Base-by-base conservation (phyloP, 2,797 vertebrate species). In the Argyrosomus regius region DNA sequence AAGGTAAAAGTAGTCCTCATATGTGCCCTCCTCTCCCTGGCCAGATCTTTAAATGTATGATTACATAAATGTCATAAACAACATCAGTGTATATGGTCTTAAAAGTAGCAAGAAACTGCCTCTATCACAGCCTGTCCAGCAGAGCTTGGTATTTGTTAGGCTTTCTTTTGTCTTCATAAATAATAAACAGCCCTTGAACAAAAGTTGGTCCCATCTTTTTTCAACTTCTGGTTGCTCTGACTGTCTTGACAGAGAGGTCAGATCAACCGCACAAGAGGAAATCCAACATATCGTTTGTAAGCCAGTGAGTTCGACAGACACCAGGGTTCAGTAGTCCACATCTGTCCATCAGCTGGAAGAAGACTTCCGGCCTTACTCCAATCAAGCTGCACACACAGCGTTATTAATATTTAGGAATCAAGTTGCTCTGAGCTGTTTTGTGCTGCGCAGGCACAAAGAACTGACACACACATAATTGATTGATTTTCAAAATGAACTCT, bases 371-470 rank as follows among this genome's bases (percentile, higher is more conserved):
- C 66, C 8, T 65, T 35, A 50, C 57, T 31, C 60, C 39, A 71
- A 48, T 53, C 71, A 63, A 56, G 48, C 6, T 67, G 35, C 28
- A 20, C 59, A 66, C 31, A 18, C 6, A 14, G 43, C 60, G 53
- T 77, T 66, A 58, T 77, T 66, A 62, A 65, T 76, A 69, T 50
- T 81, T 43, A 41, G 56, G 0, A 26, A 22, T 64, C 17, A n/a
- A 59, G 53, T 20, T 26, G 28, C 61, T 59, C 45, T 26, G 58
- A 65, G 35, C 1, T 45, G 22, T 31, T 68, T 71, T 72, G 46
- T 75, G 62, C 56, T 75, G 60, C 22, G 46, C 58, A 59, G 57
- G 54, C 50, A 64, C 24, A 58, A 20, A 58, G 50, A 50, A 58
- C 16, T 0, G 35, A 39, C 35, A 9, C 35, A 2, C 35, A 9